A percentile compares a stretch with the other conserved stretches of the same genome.
phyloP scores from a whole-genome alignment of 2,888 invertebrate genomes.

The Drosophila mulleri region DNA sequence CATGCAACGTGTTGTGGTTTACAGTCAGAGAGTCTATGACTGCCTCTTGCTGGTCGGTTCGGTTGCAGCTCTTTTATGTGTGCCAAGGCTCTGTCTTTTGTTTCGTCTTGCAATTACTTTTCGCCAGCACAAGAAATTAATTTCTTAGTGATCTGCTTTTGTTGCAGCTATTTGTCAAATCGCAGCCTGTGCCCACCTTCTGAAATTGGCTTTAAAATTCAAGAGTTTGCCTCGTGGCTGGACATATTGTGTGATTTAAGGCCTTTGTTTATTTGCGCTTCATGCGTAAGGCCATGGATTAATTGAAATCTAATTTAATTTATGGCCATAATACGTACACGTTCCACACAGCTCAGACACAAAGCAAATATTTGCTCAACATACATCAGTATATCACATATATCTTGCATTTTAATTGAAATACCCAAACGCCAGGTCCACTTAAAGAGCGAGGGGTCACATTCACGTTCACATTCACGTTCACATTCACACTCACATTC shows the following conservation, averaged over 20 bases:
- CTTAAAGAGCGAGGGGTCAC: conserved; percentile 23
- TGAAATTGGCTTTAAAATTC: conserved; percentile 32
- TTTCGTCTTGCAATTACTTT: conserved; percentile 47
- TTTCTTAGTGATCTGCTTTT: conserved; percentile 37
- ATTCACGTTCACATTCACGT: conserved; percentile 29
- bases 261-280: conserved; percentile 46
- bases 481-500: not conserved
- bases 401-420: conserved; percentile 62
- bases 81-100: conserved; percentile 56
- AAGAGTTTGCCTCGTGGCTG: not conserved
- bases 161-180: conserved; percentile 46
- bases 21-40: not conserved
- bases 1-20: conserved; percentile 9
- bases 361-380: conserved; percentile 61
- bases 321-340: conserved; percentile 42
- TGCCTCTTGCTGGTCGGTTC: conserved; percentile 5
- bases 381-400: conserved; percentile 13
- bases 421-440: conserved; percentile 35
- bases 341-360: conserved; percentile 22
- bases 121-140: conserved; percentile 50
- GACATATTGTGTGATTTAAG: conserved; percentile 29
- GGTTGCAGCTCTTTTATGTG: conserved; percentile 33
- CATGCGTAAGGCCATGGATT: conserved; percentile 36
- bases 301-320: conserved; percentile 75
- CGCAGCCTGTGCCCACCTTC: conserved; percentile 23